Evolutionary conservation across 2,797 vertebrate genomes (phyloP).

Genomic region (Pelodytes ibericus): DNA sequence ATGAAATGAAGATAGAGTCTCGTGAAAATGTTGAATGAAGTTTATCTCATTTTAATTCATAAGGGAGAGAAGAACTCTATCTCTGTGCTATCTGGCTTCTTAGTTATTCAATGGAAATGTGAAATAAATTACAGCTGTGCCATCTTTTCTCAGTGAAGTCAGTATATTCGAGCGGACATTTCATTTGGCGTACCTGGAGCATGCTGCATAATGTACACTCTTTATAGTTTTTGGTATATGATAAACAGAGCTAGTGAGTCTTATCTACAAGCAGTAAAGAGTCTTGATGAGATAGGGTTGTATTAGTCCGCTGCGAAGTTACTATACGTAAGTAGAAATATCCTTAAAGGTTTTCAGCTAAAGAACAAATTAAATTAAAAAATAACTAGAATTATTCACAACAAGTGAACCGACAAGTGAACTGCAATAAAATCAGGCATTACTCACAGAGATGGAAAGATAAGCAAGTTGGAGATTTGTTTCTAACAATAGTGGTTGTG

Average conservation of each 20-base stretch:
- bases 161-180: constrained; percentile 1
- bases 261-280: not conserved
- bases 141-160: constrained; percentile 20
- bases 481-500: no score
- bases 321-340: no score
- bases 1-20: constrained; percentile 61
- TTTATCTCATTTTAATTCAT: constrained; percentile 59
- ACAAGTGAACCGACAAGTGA: no score
- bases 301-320: no score
- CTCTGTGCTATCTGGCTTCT: constrained; percentile 47
- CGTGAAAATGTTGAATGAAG: constrained; percentile 63
- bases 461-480: no score
- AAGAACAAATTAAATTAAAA: no score
- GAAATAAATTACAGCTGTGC: constrained; percentile 32
- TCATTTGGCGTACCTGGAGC: constrained; percentile 9
- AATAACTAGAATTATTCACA: no score
- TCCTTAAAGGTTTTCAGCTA: no score
- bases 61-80: constrained; percentile 47
- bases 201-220: not conserved
- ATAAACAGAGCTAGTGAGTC: not conserved
- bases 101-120: constrained; percentile 21
- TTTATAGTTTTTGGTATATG: not conserved
- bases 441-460: no score
- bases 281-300: not conserved
- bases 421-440: no score